These are phyloP conservation scores for Agapetus fuscipes DNA, from an alignment of 2,888 invertebrate species.

Conservation along the genomic window DNA sequence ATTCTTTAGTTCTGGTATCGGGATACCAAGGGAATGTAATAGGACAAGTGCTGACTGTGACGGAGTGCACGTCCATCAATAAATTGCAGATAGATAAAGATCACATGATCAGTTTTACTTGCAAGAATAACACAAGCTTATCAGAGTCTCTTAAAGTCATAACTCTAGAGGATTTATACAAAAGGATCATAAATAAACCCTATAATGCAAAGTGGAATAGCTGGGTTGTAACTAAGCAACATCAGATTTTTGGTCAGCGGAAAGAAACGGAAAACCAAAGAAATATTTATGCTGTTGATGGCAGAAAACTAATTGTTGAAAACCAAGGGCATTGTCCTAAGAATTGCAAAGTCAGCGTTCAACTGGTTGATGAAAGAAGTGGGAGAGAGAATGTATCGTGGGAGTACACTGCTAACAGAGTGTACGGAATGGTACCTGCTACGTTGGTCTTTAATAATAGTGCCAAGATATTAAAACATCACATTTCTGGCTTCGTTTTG, in stretches of 20 bases:
- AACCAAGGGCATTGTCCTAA: conserved; percentile 64
- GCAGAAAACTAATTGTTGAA: conserved; percentile 56
- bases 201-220: conserved; percentile 27
- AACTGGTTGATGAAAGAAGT: conserved; percentile 46
- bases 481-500: conserved; percentile 64
- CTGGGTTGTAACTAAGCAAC: conserved; percentile 37
- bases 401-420: conserved; percentile 52
- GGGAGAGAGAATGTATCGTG: conserved; percentile 46
- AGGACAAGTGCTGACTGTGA: conserved; percentile 49
- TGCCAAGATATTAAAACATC: conserved; percentile 33
- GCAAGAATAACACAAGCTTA: conserved; percentile 43
- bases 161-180: conserved; percentile 34
- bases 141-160: conserved; percentile 44
- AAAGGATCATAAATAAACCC: conserved; percentile 31
- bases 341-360: conserved; percentile 52
- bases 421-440: conserved; percentile 64
- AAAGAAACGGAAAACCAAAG: conserved; percentile 47
- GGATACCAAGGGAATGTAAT: conserved; percentile 60
- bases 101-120: conserved; percentile 44
- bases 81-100: conserved; percentile 46
- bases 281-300: conserved; percentile 49
- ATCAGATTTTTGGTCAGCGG: conserved; percentile 45
- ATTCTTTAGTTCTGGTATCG: conserved; percentile 57
- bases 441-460: conserved; percentile 53
- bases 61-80: conserved; percentile 49